Base-by-base conservation (phyloP, 2,113 vertebrate species). In the Callospermophilus lateralis region DNA sequence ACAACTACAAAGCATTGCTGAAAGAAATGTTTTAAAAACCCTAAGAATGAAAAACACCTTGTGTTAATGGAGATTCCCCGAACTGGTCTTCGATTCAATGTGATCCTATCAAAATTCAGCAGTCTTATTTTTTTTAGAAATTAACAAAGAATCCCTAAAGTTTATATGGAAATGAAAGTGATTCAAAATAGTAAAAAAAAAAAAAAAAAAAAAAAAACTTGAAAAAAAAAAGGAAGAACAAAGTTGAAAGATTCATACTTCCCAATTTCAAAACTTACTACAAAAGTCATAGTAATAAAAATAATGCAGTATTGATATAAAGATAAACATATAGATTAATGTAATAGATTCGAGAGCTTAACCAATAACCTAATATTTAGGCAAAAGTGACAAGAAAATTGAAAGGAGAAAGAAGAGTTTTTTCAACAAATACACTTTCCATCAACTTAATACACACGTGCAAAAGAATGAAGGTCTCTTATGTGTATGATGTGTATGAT, bases 81-180 rank as follows among this genome's bases (percentile, higher is more conserved):
- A 92, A 70, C 13, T 45, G 1, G 12, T 63, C 63, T 83, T 91
- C 9, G 51, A 90, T 73, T 68, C 30, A 42, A 32, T 70, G 4
- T 34, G 51, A 51, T 68, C 7, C 28, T 68, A 68, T 81, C 32
- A 76, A 91, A 96, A 24, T 67, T 10, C 51, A 89, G 15, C 19
- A 77, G 20, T 42, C 45, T 89, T 78, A 30, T 73, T 84, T 79
- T 79, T 45, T 81, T 76, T 15, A 58, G 79, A 93, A 89, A 84
- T 51, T 80, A 65, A 12, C 2, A 67, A 95, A 37, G 4, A 51
- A 34, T 76, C 30, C 28, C 55, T 93, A 85, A 95, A 92, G 77
- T 67, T 79, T 34, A 79, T 3, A 34, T n/a, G 20, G 20, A 95
- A 92, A 37, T 84, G 32, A 67, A 65, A 48, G 9, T 10, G 2